Evolutionary conservation across 2,888 invertebrate genomes (phyloP).

Genomic region (Ypsolopha scabrella): DNA sequence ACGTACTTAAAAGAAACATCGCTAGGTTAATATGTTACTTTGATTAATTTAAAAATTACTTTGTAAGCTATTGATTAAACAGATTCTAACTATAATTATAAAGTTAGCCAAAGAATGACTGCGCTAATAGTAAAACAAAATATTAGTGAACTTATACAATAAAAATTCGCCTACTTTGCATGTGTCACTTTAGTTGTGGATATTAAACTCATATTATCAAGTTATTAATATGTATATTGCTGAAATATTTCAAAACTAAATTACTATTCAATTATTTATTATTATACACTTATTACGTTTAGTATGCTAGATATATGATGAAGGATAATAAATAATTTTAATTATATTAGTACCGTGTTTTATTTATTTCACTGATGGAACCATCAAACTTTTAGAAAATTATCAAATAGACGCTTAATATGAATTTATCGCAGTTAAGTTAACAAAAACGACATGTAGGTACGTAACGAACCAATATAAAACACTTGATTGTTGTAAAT

Average conservation of each 20-base stretch:
- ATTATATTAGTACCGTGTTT: constrained; percentile 53
- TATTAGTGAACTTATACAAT: constrained; percentile 58
- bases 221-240: constrained; percentile 63
- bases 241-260: constrained; percentile 67
- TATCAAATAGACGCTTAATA: no score
- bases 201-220: constrained; percentile 50
- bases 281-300: constrained; percentile 73
- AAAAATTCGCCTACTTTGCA: constrained; percentile 63
- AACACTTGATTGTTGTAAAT: no score
- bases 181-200: constrained; percentile 46
- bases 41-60: constrained; percentile 23
- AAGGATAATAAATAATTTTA: constrained; percentile 73
- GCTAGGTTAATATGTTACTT: constrained; percentile 43
- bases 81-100: constrained; percentile 12
- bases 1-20: constrained; percentile 51
- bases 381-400: no score
- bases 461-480: no score
- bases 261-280: constrained; percentile 70
- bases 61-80: constrained; percentile 12
- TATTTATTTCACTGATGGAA: not conserved
- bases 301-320: constrained; percentile 72
- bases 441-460: no score
- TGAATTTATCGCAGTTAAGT: no score
- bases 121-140: constrained; percentile 26
- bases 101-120: constrained; percentile 31